Evolutionary conservation across 2,888 invertebrate species (phyloP).

Genomic region (Tolmerus cingulatus): DNA sequence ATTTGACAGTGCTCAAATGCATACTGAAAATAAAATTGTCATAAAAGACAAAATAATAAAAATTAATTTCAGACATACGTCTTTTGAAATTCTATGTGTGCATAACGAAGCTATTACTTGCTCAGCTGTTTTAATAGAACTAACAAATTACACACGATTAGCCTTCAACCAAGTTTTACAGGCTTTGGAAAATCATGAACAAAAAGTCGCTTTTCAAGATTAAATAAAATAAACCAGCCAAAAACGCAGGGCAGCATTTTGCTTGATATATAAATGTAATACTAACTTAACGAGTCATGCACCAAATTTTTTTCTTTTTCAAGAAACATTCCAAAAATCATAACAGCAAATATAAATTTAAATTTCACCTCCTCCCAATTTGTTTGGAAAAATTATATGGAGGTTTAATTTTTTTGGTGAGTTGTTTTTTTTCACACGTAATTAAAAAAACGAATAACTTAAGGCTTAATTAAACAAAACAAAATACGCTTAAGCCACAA

Average conservation of each 20-base stretch:
- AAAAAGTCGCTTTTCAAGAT: not conserved
- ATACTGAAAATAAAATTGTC: not conserved
- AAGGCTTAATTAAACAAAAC: not conserved
- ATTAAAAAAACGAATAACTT: not conserved
- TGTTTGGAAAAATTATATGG: not conserved
- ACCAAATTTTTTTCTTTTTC: not conserved
- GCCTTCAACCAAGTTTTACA: not conserved
- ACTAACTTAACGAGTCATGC: not conserved
- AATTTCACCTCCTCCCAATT: not conserved
- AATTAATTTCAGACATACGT: not conserved
- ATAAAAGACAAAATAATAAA: not conserved
- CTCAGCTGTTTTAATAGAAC: not conserved
- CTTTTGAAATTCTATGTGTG: not conserved
- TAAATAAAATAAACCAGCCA: not conserved
- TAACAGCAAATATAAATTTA: not conserved
- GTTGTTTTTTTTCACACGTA: not conserved
- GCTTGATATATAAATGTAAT: not conserved
- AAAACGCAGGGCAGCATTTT: not conserved
- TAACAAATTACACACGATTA: not conserved
- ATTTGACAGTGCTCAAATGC: not conserved
- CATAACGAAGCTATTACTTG: not conserved
- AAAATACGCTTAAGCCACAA: not conserved
- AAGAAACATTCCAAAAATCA: not conserved
- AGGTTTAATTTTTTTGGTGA: not conserved
- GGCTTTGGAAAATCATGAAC: not conserved